Evolutionary conservation across 2,113 vertebrate species (phyloP), one percentile per base, ranked within the genome.

Genomic region (Caranx melampygus): DNA sequence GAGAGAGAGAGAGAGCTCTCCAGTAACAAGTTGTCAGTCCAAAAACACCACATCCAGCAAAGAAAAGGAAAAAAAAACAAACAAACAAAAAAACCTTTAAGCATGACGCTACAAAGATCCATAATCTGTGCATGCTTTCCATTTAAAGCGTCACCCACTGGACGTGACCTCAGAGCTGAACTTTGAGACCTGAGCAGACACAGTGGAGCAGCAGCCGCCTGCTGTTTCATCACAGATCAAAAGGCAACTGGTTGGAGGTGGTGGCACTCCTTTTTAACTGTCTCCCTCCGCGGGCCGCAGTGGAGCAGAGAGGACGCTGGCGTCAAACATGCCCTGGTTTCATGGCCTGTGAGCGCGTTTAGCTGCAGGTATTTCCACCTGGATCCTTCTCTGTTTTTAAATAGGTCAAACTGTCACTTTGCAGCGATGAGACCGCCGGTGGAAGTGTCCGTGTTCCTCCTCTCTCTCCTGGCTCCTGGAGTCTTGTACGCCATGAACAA

Each of bases 381-480:
- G 47, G 42, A 70, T 13, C 3, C 34, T 66, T 68, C n/a, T 20
- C 15, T 59, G 4, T 21, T 14, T 67, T 18, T 55, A 35, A 33
- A 20, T 37, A 42, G 42, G 44, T 73, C 61, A 44, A 66, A 71
- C 49, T 31, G 1, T 1, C 51, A 0, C 18, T 20, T 34, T 44
- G 33, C 33, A 62, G 83, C 72, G 35, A 97, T 97, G 97, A 92
- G 83, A 89, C 55, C 94, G 47, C 93, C 94, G 0, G 87, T 89
- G 8, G 90, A 92, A 75, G 83, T 94, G 20, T 87, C 92, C 40
- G 93, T 92, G 26, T 88, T 96, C 1, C 77, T 95, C 12, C 76
- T 97, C 4, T 96, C 96, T 10, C 90, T 97, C 6, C 59, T 91
- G 31, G 96, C 96, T 40, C 92, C 97, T 31, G 94, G 93, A 1